A percentile compares a stretch with the other conserved stretches of the same genome.
phyloP scores from a whole-genome alignment of 2,797 vertebrate genomes.

The Coendou prehensilis region DNA sequence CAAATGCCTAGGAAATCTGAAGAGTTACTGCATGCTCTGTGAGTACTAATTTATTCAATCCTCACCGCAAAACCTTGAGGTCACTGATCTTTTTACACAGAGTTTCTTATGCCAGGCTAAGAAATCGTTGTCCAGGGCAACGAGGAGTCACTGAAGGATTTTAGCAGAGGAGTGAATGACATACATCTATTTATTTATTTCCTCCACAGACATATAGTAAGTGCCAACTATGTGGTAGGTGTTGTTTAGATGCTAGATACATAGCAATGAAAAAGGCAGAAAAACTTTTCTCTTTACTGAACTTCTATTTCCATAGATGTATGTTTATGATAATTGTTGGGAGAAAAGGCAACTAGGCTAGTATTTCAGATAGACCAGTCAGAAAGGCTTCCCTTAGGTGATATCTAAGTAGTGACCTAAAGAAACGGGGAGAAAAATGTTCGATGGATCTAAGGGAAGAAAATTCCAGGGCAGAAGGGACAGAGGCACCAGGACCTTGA shows the following conservation, averaged over 20 bases:
- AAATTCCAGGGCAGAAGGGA: background rate
- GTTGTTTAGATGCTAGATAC: background rate
- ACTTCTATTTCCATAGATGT: background rate
- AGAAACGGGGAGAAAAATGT: background rate
- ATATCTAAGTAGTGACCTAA: background rate
- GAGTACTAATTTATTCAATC: background rate
- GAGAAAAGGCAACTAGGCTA: background rate
- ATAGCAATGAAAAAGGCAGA: background rate
- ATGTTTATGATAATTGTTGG: background rate
- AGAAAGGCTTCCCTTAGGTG: background rate
- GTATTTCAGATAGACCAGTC: background rate
- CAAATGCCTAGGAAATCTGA: background rate
- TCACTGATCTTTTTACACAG: background rate
- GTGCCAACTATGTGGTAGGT: background rate
- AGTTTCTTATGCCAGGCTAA: background rate
- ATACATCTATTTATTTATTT: background rate
- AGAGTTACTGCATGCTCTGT: background rate
- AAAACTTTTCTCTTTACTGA: background rate
- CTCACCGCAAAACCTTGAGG: background rate
- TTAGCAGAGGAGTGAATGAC: background rate
- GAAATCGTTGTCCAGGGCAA: background rate
- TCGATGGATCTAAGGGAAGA: background rate
- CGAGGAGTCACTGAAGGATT: background rate
- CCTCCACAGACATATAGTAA: background rate
- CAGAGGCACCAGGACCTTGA: background rate